Base-by-base conservation (phyloP, 2,113 vertebrate species). In the Promerops cafer region DNA sequence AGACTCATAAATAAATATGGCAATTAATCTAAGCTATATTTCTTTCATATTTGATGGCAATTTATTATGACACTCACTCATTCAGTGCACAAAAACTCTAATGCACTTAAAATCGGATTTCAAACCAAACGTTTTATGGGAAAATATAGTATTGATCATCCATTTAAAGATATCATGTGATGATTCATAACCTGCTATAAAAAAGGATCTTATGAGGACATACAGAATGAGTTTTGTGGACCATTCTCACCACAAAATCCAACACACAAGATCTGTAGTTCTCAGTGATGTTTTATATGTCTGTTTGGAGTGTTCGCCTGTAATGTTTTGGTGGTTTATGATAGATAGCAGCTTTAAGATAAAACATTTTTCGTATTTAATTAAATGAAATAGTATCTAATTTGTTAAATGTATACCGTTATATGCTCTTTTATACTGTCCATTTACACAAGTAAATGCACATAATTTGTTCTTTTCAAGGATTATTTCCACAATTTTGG, bases 61-160 rank as follows among this genome's bases (percentile, higher is more conserved):
- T 98, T 98, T 98, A 98, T 98, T 97, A 97, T 90, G 95, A 97
- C 97, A 88, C 94, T 96, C 95, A 95, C 93, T 98, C 93, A 90
- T 97, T 98, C 89, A 61, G 94, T 96, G 97, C 96, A 97, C 96
- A 96, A 98, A 97, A 98, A 98, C 97, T 98, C 98, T 98, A 98
- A 98, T 98, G 98, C 98, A 98, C 98, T 98, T 98, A 98, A 98
- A 98, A 98, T 98, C 93, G 96, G 97, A 98, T 98, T 98, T 98
- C 98, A 97, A 98, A 98, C 98, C 97, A 98, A 97, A 98, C 95
- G 96, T 98, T 98, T 98, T 98, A 98, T 98, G 98, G 97, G 97
- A 97, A 98, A 98, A 98, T 98, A 98, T 96, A 98, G 96, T 98
- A 98, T 98, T 98, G 98, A 98, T 98, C 98, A 98, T 97, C 98